These are phyloP conservation scores for Oxygymnocypris stewartii DNA, from an alignment of 2,113 vertebrate species.

Conservation along the genomic window DNA sequence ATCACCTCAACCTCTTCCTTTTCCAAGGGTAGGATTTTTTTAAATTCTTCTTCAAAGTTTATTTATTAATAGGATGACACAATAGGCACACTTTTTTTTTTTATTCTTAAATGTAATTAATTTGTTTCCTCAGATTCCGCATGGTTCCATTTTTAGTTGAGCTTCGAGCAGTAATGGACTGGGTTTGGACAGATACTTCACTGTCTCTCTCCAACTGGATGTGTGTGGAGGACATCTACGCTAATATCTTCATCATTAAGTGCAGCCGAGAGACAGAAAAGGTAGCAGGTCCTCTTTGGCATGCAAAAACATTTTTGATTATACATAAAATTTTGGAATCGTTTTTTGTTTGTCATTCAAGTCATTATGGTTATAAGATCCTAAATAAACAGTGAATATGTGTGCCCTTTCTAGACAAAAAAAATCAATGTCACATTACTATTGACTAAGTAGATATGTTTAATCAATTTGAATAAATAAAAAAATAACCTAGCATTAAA, in stretches of 20 bases:
- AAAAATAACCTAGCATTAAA: neutral
- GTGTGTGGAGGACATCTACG: constrained; percentile 98
- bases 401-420: neutral
- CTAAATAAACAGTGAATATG: neutral
- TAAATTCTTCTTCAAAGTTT: neutral
- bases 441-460: neutral
- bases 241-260: constrained; percentile 98
- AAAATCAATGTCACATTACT: neutral
- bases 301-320: neutral
- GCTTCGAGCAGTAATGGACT: constrained; percentile 96
- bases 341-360: neutral
- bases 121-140: constrained; percentile 80
- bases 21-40: constrained; percentile 86
- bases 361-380: neutral
- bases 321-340: neutral
- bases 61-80: neutral
- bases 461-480: neutral
- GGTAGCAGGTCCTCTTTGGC: constrained; percentile 67
- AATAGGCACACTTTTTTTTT: neutral
- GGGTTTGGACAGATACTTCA: constrained; percentile 98
- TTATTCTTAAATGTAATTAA: neutral
- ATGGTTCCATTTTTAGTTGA: constrained; percentile 96
- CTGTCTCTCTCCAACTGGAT: constrained; percentile 96
- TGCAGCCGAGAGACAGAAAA: constrained; percentile 97
- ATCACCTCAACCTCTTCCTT: constrained; percentile 96